Evolutionary conservation across 2,113 vertebrate genomes (phyloP).

Genomic region (Pagrus major): DNA sequence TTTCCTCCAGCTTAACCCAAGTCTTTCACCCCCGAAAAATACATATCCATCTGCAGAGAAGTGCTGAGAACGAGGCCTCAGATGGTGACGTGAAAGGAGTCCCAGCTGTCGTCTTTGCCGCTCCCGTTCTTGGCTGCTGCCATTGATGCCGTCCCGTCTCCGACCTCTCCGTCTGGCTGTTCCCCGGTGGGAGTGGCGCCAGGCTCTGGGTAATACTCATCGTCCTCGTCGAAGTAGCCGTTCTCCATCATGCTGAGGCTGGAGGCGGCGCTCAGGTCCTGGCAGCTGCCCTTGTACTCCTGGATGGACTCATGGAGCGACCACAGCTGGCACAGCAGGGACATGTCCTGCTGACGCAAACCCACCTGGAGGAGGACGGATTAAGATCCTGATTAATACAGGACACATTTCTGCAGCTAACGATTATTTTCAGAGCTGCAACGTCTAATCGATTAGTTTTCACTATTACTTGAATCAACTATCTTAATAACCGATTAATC

Average conservation of each 20-base stretch:
- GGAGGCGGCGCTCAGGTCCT: constrained; percentile 89
- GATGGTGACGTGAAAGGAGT: constrained; percentile 85
- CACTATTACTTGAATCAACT: too few relatives aligned
- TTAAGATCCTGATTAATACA: neutral
- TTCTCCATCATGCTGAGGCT: constrained; percentile 92
- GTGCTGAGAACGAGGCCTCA: constrained; percentile 57
- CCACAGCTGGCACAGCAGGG: constrained; percentile 96
- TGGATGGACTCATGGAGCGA: constrained; percentile 98
- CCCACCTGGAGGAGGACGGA: constrained; percentile 86
- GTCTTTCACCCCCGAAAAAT: neutral
- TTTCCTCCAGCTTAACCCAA: constrained; percentile 10
- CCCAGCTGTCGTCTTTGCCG: constrained; percentile 86
- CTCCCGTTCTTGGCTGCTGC: constrained; percentile 70
- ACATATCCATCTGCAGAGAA: constrained; percentile 17
- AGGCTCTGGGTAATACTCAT: constrained; percentile 90
- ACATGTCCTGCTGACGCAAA: constrained; percentile 98
- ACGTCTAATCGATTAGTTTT: too few relatives aligned
- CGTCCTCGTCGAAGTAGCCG: constrained; percentile 96
- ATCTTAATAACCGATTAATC: too few relatives aligned
- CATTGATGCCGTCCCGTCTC: constrained; percentile 53
- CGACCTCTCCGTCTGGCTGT: constrained; percentile 68
- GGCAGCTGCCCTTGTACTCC: constrained; percentile 98
- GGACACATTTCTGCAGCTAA: neutral
- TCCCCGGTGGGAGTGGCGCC: constrained; percentile 84
- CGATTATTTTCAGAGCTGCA: too few relatives aligned